Conservation (phyloP, 2,888 invertebrate genomes). For the Leptinotarsa haldemani region DNA sequence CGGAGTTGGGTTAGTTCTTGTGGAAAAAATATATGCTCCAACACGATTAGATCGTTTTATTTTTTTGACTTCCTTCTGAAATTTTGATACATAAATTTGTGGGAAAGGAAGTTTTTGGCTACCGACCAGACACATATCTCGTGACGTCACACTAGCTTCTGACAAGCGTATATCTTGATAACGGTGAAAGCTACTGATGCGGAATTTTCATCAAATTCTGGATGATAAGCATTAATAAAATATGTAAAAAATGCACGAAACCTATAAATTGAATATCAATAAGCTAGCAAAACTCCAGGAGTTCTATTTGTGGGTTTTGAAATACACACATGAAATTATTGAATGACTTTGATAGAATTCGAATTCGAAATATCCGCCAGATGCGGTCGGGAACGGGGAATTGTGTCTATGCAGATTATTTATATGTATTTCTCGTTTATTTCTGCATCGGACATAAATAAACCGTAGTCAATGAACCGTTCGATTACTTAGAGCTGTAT, state of each 20-base stretch:
- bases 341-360: background rate
- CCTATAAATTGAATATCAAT: too few relatives aligned
- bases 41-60: background rate
- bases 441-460: conserved; percentile 4
- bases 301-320: background rate
- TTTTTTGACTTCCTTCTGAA: background rate
- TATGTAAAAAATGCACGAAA: too few relatives aligned
- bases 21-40: background rate
- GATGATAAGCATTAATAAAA: too few relatives aligned
- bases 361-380: background rate
- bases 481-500: background rate
- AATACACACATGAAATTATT: background rate
- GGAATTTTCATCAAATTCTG: too few relatives aligned
- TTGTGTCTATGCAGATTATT: background rate
- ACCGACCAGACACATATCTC: too few relatives aligned
- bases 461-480: conserved; percentile 1
- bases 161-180: too few relatives aligned
- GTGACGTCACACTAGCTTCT: too few relatives aligned
- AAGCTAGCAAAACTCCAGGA: too few relatives aligned
- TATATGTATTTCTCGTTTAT: background rate
- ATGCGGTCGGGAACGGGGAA: background rate
- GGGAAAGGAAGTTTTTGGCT: too few relatives aligned
- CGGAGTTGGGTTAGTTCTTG: background rate
- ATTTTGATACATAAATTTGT: background rate
- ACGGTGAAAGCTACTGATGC: too few relatives aligned